Percentiles rank a stretch among this genome's conserved stretches.
Evolutionary conservation across 2,113 vertebrate genomes (phyloP).

Genomic region (Pardalotus punctatus): DNA sequence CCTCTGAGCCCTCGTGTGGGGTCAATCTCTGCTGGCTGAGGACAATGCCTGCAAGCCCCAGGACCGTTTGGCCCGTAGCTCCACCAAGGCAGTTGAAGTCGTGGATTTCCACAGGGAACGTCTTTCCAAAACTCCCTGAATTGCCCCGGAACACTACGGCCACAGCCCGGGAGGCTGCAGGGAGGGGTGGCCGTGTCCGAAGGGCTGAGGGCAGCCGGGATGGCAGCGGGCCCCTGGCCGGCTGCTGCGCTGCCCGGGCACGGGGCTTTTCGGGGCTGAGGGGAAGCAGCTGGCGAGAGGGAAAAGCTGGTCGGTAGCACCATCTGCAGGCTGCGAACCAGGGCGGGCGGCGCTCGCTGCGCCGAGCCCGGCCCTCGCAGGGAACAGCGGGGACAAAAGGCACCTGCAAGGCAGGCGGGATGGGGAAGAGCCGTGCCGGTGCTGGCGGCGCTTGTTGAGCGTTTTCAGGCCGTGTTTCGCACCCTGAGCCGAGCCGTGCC

Average conservation of each 20-base stretch:
- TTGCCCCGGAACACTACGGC: rapidly evolving
- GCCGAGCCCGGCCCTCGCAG: neutral
- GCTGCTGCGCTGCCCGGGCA: neutral
- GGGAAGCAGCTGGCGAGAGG: neutral
- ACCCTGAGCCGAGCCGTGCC: rapidly evolving
- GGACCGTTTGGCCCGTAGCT: rapidly evolving
- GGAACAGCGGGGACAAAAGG: neutral
- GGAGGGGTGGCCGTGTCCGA: rapidly evolving
- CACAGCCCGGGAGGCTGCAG: rapidly evolving
- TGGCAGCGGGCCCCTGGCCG: neutral
- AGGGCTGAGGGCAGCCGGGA: rapidly evolving
- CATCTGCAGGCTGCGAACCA: slow-evolving; percentile 87
- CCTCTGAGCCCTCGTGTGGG: rapidly evolving
- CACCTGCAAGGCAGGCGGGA: neutral
- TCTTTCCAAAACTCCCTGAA: rapidly evolving
- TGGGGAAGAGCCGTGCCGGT: rapidly evolving
- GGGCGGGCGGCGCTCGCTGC: neutral
- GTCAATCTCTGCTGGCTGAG: neutral
- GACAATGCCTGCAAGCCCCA: rapidly evolving
- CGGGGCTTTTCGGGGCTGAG: neutral
- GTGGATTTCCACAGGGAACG: no score
- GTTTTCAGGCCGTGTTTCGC: rapidly evolving
- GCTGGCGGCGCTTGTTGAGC: rapidly evolving
- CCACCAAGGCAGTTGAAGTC: neutral
- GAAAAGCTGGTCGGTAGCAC: slow-evolving; percentile 88